Base-by-base conservation (phyloP, 2,888 invertebrate species). In the Diarsia dahlii region DNA sequence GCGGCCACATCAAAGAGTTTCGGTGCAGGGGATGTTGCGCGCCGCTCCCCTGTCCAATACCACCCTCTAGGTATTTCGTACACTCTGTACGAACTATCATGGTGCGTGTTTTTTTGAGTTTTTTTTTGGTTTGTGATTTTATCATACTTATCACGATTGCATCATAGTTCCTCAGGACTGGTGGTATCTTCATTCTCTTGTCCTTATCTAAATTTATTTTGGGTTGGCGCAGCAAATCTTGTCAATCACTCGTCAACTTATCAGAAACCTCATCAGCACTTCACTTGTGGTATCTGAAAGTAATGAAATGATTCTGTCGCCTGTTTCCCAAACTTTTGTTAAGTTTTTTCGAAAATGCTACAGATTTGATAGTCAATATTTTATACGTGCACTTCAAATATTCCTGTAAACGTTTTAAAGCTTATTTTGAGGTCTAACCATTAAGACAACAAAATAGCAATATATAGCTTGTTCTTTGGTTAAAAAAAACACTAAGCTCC, bases 1-100 rank as follows among this genome's bases (percentile, higher is more conserved):
- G 93, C 90, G 91, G 92, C 95, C 95, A 95, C 96, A 95, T 96
- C 96, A 96, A 96, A 96, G 95, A 95, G 95, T 95, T 95, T 84
- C 52, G 84, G 81, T 82, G 82, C 82, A 80, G 85, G 88, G 87
- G 89, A 85, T 85, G 89, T 77, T 76, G 39, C 63, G 45, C 15
- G 52, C 28, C 28, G 81, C 85, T 69, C 92, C 94, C 94, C 91
- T 84, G 87, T 83, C 91, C 91, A 90, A 90, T 86, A 87, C 88
- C 91, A 90, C 93, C 93, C 88, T 84, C 76, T 74, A 71, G 50
- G 79, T 79, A 71, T 80, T 71, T 48, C 39, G 66, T 76, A 78
- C 81, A 78, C 50, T n/a, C 18, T 3, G 0, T 88, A 62, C 92
- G 84, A 67, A 65, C 4, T n/a, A n/a, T n/a, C n/a, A n/a, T n/a